Evolutionary conservation across 2,797 vertebrate genomes (phyloP).

Genomic region (Pteropus rufus): DNA sequence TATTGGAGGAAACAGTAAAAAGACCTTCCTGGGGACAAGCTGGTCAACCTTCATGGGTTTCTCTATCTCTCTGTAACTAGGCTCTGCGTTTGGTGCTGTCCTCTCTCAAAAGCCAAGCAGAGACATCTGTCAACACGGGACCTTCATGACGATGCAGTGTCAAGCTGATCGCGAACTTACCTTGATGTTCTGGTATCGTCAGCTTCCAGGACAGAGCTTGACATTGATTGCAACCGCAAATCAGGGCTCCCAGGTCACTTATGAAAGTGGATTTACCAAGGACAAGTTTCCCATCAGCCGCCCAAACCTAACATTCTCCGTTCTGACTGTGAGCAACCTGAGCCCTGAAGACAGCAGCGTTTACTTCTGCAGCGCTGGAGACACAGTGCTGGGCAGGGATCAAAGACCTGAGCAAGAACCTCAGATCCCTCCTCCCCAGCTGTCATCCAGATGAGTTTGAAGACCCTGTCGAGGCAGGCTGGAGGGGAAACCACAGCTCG

Average conservation of each 20-base stretch:
- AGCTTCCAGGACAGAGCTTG: slow-evolving; percentile 30
- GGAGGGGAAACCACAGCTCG: neutral
- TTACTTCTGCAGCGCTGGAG: slow-evolving; percentile 30
- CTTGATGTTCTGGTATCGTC: slow-evolving; percentile 14
- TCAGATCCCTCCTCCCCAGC: neutral
- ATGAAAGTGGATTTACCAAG: slow-evolving; percentile 13
- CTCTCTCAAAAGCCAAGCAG: slow-evolving; percentile 6
- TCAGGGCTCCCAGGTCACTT: neutral
- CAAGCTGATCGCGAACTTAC: rapidly evolving
- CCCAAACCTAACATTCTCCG: neutral
- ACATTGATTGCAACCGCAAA: slow-evolving; percentile 3
- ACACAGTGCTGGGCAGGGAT: slow-evolving; percentile 26
- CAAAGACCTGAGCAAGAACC: slow-evolving; percentile 31
- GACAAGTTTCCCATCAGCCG: slow-evolving; percentile 46
- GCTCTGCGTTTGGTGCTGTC: neutral
- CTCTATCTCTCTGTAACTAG: neutral
- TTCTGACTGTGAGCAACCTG: neutral
- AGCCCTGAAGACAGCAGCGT: neutral
- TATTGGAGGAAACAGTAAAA: neutral
- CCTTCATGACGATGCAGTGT: neutral
- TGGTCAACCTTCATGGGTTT: neutral
- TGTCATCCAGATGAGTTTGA: neutral
- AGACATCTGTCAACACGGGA: neutral
- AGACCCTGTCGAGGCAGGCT: neutral
- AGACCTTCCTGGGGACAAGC: neutral